These are phyloP conservation scores for Meloidogyne exigua DNA, from an alignment of 1,140 invertebrate species.

Conservation along the genomic window DNA sequence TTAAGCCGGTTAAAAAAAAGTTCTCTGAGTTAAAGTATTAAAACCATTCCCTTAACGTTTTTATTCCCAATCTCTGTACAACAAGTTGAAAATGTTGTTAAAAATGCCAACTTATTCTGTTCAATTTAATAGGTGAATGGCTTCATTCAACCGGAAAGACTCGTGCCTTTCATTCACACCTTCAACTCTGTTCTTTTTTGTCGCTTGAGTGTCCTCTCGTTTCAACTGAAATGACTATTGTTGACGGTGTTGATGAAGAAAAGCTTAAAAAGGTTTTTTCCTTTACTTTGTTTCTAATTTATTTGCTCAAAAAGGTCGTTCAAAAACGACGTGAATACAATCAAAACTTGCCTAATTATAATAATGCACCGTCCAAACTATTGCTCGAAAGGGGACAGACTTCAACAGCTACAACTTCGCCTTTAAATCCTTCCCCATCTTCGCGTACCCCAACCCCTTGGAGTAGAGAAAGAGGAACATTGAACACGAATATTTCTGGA, in stretches of 20 bases:
- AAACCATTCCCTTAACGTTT: too few species aligned
- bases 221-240: slow-evolving; percentile 9
- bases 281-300: background rate
- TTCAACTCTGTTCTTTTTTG: slow-evolving; percentile 21
- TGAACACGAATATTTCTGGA: background rate
- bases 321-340: slow-evolving; percentile 27
- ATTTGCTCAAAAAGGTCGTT: background rate
- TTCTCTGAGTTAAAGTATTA: too few species aligned
- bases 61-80: too few species aligned
- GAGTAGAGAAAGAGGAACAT: background rate
- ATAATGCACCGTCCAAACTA: background rate
- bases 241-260: background rate
- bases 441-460: background rate
- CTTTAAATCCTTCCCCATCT: background rate
- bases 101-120: too few species aligned
- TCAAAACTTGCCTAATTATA: background rate
- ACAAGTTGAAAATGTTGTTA: too few species aligned
- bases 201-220: slow-evolving; percentile 1
- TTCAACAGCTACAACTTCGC: background rate
- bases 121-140: slow-evolving; percentile 39
- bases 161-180: slow-evolving; percentile 19
- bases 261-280: slow-evolving; percentile 9
- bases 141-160: slow-evolving; percentile 18
- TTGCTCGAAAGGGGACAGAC: background rate
- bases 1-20: too few species aligned